Base-by-base conservation (phyloP, 2,113 vertebrate genomes). In the Perccottus glenii region DNA sequence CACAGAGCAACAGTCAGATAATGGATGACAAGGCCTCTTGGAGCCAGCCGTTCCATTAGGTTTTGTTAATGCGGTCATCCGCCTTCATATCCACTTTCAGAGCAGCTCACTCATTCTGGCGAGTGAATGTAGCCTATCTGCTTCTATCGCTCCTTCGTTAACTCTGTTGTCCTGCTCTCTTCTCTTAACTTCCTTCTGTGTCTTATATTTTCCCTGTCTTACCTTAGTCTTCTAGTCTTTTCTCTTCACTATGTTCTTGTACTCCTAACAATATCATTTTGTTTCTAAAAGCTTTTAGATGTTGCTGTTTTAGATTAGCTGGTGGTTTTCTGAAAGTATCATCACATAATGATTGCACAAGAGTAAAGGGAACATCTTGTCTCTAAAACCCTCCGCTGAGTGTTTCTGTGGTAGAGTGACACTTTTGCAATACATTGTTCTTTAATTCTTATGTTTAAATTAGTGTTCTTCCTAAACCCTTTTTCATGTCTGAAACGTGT, bases 21-120 rank as follows among this genome's bases (percentile, higher is more conserved):
- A 93, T 93, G 86, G 91, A 91, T 84, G 82, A 85, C 60, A 73
- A 82, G 80, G 87, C 72, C 87, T 85, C 58, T 40, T 81, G 90
- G 88, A 93, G 92, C 88, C 92, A 90, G 87, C 69, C 68, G 82
- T 85, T 91, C 90, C 92, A 93, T 93, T 93, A 92, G 78, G 87
- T 90, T 87, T 85, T 71, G 85, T 88, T 93, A 93, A 93, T 91
- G 90, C 72, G 85, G 82, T 92, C 90, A 85, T 89, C 88, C 76
- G 82, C 84, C 81, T 88, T 91, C 85, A 85, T 77, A 87, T 92
- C 87, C 75, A 85, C 75, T 90, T 88, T 88, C 84, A 85, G 67
- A 90, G 82, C 82, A 5, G 51, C 83, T 90, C 84, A 66, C 73
- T 89, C 85, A 82, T 73, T 65, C 77, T 51, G 70, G 60, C 71